Conservation (phyloP, 2,888 invertebrate genomes). For the Amiota mariae region DNA sequence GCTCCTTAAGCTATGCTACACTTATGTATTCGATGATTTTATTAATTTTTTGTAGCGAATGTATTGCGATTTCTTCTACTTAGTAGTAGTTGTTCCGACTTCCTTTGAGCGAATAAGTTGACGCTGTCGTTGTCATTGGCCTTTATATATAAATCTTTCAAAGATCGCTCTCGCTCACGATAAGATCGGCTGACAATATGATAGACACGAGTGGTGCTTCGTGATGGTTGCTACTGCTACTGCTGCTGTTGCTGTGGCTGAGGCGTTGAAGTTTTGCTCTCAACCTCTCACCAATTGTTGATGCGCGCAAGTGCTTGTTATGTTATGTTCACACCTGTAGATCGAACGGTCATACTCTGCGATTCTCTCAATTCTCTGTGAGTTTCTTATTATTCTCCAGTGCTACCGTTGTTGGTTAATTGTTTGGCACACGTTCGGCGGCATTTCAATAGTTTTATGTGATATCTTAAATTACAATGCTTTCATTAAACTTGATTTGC, state of each 20-base stretch:
- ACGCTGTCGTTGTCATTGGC: slow-evolving; percentile 46
- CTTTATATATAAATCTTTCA: slow-evolving; percentile 56
- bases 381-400: no score
- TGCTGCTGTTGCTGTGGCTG: slow-evolving; percentile 34
- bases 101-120: slow-evolving; percentile 63
- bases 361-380: not conserved
- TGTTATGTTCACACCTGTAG: slow-evolving; percentile 10
- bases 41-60: not conserved
- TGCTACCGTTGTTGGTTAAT: no score
- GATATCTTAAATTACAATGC: no score
- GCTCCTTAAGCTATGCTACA: slow-evolving; percentile 32
- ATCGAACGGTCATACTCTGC: not conserved
- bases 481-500: no score
- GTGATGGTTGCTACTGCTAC: not conserved
- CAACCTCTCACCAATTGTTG: slow-evolving; percentile 31
- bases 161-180: not conserved
- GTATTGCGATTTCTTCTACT: slow-evolving; percentile 43
- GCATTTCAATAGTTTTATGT: no score
- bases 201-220: slow-evolving; percentile 14
- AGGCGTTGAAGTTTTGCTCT: slow-evolving; percentile 14
- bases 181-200: no score
- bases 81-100: slow-evolving; percentile 41
- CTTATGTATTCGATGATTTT: not conserved
- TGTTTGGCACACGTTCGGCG: no score
- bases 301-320: not conserved